These are phyloP conservation scores for Triplophysa dalaica DNA, from an alignment of 2,113 vertebrate species.

Conservation along the genomic window DNA sequence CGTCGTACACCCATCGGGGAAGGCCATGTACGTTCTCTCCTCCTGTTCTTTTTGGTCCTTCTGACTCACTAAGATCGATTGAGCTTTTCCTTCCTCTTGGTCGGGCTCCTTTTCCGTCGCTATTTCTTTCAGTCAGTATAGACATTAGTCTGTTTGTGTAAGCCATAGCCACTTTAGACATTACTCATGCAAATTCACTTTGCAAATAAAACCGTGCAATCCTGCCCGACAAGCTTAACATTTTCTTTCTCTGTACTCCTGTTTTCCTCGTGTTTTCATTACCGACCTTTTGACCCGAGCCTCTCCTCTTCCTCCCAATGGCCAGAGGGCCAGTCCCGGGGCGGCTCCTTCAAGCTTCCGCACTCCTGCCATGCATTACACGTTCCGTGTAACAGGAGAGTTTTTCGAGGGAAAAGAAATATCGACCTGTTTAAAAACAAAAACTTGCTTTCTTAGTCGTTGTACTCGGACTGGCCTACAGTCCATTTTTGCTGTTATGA, in stretches of 20 bases:
- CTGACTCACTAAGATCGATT: neutral
- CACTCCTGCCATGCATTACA: slow-evolving; percentile 55
- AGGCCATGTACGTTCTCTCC: neutral
- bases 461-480: slow-evolving; percentile 63
- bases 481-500: slow-evolving; percentile 70
- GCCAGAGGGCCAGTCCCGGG: slow-evolving; percentile 54
- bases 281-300: slow-evolving; percentile 57
- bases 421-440: slow-evolving; percentile 64
- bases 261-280: slow-evolving; percentile 55
- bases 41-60: neutral
- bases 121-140: slow-evolving; percentile 25
- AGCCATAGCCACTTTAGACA: slow-evolving; percentile 39
- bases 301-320: slow-evolving; percentile 57
- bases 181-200: slow-evolving; percentile 61
- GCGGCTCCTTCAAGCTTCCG: slow-evolving; percentile 59
- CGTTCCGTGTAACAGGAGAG: slow-evolving; percentile 67
- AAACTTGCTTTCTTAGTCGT: slow-evolving; percentile 63
- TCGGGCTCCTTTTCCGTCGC: neutral
- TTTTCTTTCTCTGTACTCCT: slow-evolving; percentile 43
- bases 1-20: neutral
- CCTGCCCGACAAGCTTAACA: slow-evolving; percentile 57
- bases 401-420: slow-evolving; percentile 53
- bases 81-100: neutral
- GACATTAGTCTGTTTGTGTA: slow-evolving; percentile 44
- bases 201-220: slow-evolving; percentile 51